Base-by-base conservation (phyloP, 2,113 vertebrate genomes). In the Xenus cinereus region DNA sequence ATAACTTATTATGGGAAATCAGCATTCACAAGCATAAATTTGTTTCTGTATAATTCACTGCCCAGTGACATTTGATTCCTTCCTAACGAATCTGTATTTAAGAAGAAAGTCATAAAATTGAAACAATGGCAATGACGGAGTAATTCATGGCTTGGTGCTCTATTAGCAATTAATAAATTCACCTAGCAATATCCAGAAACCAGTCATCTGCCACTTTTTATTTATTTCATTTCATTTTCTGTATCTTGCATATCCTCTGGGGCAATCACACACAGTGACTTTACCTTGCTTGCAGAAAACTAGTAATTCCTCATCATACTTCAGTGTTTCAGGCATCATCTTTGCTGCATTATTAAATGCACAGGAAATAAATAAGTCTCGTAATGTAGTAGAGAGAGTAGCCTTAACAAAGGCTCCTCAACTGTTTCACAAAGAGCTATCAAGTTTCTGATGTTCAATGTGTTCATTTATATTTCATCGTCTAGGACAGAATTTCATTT, bases 121-220 rank as follows among this genome's bases (percentile, higher is more conserved):
- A 97, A 97, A 97, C 91, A 95, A 95, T 79, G 66, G 92, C 83
- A 93, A 91, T 95, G 93, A 98, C 63, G 45, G 88, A 98, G 96
- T 94, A 96, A 97, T 97, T 92, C 95, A 96, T 74, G 87, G 63
- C 66, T 97, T 95, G 41, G 56, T 92, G 85, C 71, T 97, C 79
- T 94, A 97, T 97, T 97, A 97, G 95, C 91, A 98, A 98, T 98
- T 98, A 98, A 98, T 98, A 96, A 97, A 97, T 96, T 84, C 93
- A 94, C 63, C 81, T 83, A 89, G 88, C 86, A 96, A 95, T 84
- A 97, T 43, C 68, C 91, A 97, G 73, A 98, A 98, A 87, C 46
- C 73, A 94, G 87, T 95, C 80, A 93, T 83, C 95, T 97, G 84
- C 84, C 94, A 82, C 39, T 92, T 91, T 94, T 95, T 97, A 95